These are phyloP conservation scores for Congeria kusceri DNA, from an alignment of 2,888 invertebrate genomes.

Conservation along the genomic window DNA sequence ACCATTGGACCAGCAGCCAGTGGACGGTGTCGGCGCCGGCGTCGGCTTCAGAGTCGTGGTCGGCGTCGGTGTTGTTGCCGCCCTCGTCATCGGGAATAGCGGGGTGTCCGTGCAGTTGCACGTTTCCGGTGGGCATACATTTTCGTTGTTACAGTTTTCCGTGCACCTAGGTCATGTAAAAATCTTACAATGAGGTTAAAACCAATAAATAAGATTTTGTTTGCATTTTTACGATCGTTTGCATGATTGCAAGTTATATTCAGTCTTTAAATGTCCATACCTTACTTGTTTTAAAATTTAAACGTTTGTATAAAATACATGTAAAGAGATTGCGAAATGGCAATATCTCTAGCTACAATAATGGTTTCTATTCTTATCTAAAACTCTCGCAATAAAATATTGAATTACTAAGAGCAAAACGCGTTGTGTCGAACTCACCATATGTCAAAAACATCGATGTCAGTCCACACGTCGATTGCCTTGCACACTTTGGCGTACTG, in stretches of 20 bases:
- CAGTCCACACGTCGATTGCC: constrained; percentile 41
- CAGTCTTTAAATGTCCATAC: no score
- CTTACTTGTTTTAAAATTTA: no score
- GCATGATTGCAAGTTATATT: no score
- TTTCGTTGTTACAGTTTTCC: constrained; percentile 45
- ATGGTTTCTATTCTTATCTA: no score
- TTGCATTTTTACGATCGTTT: no score
- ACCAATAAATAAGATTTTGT: no score
- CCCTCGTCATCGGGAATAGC: not conserved
- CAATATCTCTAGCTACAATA: no score
- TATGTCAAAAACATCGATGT: constrained; percentile 49
- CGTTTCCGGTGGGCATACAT: constrained; percentile 38
- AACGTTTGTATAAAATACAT: no score
- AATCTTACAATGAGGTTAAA: no score
- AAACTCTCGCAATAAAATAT: no score
- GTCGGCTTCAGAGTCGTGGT: constrained; percentile 18
- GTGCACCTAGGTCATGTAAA: constrained; percentile 40
- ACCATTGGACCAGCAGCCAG: not conserved
- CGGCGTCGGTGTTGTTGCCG: constrained; percentile 21
- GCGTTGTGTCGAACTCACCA: constrained; percentile 41
- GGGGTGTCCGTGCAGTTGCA: constrained; percentile 40
- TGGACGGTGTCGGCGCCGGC: constrained; percentile 11
- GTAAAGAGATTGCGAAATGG: no score
- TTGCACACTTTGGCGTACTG: constrained; percentile 35
- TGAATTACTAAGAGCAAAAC: no score